phyloP scores from a whole-genome alignment of 2,113 vertebrate genomes.

The Craseonycteris thonglongyai region DNA sequence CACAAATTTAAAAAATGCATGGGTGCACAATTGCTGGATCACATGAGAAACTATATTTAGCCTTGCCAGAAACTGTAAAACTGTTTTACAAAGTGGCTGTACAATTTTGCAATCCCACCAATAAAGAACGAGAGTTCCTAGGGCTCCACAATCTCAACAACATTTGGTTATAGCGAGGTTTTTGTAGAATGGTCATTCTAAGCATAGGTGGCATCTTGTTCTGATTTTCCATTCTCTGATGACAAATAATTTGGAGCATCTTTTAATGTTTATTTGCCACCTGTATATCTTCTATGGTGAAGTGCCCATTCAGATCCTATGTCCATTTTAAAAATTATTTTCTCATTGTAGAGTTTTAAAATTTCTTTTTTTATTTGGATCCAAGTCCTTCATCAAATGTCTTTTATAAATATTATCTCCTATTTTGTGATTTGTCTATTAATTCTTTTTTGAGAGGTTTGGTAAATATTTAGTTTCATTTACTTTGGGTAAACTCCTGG shows the following conservation, averaged over 20 bases:
- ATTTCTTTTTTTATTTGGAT: neutral
- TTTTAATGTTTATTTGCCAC: neutral
- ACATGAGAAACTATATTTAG: neutral
- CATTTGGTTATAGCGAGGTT: neutral
- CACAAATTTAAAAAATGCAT: neutral
- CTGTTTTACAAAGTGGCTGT: neutral
- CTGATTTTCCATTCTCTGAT: neutral
- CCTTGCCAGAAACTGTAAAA: neutral
- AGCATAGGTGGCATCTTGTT: neutral
- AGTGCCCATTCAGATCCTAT: neutral
- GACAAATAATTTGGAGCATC: neutral
- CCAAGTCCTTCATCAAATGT: neutral
- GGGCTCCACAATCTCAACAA: neutral
- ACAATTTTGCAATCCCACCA: neutral
- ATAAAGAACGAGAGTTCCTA: neutral
- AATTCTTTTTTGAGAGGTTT: neutral
- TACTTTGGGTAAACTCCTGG: too few species aligned
- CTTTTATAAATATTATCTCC: neutral
- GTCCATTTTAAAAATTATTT: neutral
- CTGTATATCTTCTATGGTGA: neutral
- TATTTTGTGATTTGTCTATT: neutral
- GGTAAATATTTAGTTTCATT: too few species aligned
- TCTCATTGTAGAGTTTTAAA: neutral
- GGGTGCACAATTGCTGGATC: neutral
- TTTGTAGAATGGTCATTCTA: too few species aligned